phyloP scores from a whole-genome alignment of 2,113 vertebrate genomes.

The Amphilophus citrinellus region DNA sequence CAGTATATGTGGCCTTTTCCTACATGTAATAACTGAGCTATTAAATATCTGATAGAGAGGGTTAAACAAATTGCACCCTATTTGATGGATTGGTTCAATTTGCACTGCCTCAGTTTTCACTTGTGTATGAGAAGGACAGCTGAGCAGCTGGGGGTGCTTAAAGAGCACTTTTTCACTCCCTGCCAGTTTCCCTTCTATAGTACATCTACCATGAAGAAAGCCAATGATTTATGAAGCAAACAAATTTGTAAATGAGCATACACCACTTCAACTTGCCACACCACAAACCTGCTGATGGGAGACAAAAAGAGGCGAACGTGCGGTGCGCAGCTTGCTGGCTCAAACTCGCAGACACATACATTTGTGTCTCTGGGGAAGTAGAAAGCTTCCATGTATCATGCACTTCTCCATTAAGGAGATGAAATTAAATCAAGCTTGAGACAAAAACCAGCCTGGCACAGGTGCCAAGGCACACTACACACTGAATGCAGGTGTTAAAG shows the following conservation, averaged over 20 bases:
- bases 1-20: constrained; percentile 33
- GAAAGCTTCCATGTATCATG: constrained; percentile 28
- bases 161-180: constrained; percentile 61
- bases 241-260: constrained; percentile 71
- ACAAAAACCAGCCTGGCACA: constrained; percentile 60
- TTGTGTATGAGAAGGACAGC: constrained; percentile 52
- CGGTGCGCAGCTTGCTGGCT: constrained; percentile 25
- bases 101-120: constrained; percentile 46
- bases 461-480: constrained; percentile 27
- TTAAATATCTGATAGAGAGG: constrained; percentile 51
- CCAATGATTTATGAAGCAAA: constrained; percentile 76
- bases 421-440: constrained; percentile 37
- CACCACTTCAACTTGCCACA: constrained; percentile 52
- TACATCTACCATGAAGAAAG: constrained; percentile 40
- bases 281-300: constrained; percentile 70
- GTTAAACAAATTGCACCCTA: constrained; percentile 54
- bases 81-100: constrained; percentile 72
- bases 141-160: constrained; percentile 71
- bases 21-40: constrained; percentile 50
- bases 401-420: constrained; percentile 37
- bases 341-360: constrained; percentile 35
- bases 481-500: constrained; percentile 25
- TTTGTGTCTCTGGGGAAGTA: constrained; percentile 10
- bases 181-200: constrained; percentile 57
- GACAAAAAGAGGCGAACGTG: constrained; percentile 53